Evolutionary conservation across 1,140 invertebrate species (phyloP), one percentile per base, ranked within the genome.

Genomic region (Ganaspis sp.): DNA sequence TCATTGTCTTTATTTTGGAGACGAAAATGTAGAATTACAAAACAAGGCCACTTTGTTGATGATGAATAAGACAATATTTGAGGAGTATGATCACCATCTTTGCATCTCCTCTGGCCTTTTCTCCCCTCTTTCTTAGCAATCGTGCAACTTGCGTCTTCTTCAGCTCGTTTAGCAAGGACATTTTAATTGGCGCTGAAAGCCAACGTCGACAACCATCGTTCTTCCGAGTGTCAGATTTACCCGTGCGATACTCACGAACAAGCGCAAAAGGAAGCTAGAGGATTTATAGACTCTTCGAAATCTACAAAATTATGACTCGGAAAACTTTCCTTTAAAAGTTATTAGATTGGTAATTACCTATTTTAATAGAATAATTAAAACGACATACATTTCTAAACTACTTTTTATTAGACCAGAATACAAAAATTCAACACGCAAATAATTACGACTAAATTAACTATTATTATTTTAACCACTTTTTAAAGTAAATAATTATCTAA

Each of bases 171-270:
- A 83, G 64, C 79, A 78, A 69, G 81, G 77, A 83, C 81, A 74
- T 83, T 87, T 86, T 89, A 90, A 90, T 90, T 89, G 88, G 87
- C 84, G 86, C 77, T 87, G 87, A 88, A 89, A 89, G 87, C 78
- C 69, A 77, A 73, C 82, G 79, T 83, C 85, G 86, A 82, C 85
- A 76, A 76, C 83, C 83, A 86, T 87, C 83, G 81, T 76, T 85
- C 82, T 84, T 83, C 80, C 71, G 73, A 74, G 26, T 72, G 79
- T 86, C 85, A 82, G 84, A 89, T 90, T 88, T 87, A 87, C 88
- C 82, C 79, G 76, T 12, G 75, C 80, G 83, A 87, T 87, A 86
- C 70, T 79, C 58, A 64, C 12, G 23, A 64, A 64, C 23, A 85
- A 45, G 58, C 74, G 37, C 23, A 70, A 53, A 49, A 69, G 69